phyloP scores from a whole-genome alignment of 2,113 vertebrate genomes.

The Pteronura brasiliensis region DNA sequence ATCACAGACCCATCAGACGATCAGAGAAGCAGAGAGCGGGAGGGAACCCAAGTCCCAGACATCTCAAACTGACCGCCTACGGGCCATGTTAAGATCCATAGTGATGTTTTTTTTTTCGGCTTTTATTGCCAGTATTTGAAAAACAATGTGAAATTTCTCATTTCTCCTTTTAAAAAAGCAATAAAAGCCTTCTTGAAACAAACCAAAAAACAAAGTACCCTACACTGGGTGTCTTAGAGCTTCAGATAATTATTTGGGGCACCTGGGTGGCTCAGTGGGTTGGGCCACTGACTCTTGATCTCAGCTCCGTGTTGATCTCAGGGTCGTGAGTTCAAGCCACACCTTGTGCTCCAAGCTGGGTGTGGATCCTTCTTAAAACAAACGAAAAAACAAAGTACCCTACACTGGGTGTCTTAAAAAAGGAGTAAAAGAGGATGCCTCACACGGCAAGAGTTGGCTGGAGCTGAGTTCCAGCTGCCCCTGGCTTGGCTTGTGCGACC shows the following conservation, averaged over 20 bases:
- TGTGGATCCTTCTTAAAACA: too few species aligned
- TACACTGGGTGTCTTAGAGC: too few species aligned
- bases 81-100: fast-evolving
- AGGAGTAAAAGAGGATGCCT: background rate
- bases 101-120: background rate
- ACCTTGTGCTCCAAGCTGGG: too few species aligned
- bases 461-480: background rate
- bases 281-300: too few species aligned
- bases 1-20: background rate
- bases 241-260: too few species aligned
- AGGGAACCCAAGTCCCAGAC: background rate
- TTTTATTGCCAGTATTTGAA: background rate
- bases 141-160: background rate
- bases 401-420: background rate
- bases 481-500: background rate
- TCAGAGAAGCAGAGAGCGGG: background rate
- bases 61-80: fast-evolving
- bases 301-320: too few species aligned
- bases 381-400: too few species aligned
- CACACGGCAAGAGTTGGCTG: background rate
- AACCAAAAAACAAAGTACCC: too few species aligned
- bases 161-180: background rate
- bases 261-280: too few species aligned
- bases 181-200: background rate
- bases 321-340: too few species aligned